phyloP scores from a whole-genome alignment of 2,888 invertebrate genomes.

The Tuberolachnus salignus region DNA sequence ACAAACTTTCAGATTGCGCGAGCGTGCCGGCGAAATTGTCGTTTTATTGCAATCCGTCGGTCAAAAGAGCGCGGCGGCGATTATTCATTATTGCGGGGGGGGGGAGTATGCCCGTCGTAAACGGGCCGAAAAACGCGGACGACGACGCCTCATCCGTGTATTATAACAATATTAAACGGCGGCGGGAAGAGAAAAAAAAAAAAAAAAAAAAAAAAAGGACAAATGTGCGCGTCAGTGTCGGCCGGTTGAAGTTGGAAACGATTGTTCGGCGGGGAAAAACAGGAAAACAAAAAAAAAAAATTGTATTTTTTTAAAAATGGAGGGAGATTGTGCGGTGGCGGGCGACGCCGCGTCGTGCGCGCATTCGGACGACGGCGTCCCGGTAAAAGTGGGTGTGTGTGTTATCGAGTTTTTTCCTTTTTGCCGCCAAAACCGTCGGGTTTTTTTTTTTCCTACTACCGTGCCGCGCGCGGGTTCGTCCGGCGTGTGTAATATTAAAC shows the following conservation, averaged over 20 bases:
- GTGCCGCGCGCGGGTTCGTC: background rate
- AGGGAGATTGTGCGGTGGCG: conserved; percentile 22
- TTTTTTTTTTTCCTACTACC: no score
- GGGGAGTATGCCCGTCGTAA: no score
- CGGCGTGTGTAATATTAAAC: background rate
- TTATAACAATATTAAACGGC: no score
- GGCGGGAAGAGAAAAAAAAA: no score
- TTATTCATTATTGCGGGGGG: no score
- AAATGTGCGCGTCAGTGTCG: background rate
- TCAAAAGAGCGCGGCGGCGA: no score
- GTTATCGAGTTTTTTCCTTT: background rate
- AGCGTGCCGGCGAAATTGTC: background rate
- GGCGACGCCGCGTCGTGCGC: background rate
- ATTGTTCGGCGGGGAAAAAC: conserved; percentile 23
- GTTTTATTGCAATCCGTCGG: no score
- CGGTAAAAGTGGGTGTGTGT: background rate
- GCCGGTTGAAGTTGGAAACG: conserved; percentile 36
- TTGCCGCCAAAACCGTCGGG: conserved; percentile 42
- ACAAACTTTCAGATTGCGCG: background rate
- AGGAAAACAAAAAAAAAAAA: no score
- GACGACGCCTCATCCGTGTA: no score
- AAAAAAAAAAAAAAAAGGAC: no score
- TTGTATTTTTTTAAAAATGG: conserved; percentile 30
- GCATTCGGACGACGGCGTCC: background rate
- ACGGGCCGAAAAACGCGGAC: no score